phyloP scores from a whole-genome alignment of 2,888 invertebrate genomes.

The Lasioglossum marginatum region DNA sequence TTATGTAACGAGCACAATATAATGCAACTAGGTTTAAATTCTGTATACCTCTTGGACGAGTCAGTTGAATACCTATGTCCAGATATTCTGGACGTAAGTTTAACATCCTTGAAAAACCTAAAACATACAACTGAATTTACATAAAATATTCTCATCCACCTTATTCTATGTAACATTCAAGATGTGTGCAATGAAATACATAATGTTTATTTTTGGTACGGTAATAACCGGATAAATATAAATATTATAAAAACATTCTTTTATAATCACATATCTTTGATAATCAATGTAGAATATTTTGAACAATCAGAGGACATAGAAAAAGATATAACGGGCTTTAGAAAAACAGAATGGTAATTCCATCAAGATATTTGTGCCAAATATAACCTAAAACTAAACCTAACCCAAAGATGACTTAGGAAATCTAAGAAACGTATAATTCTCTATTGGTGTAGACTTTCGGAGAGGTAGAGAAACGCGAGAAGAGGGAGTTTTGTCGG shows the following conservation, averaged over 20 bases:
- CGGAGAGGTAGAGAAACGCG: neutral
- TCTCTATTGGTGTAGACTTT: neutral
- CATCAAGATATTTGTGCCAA: slow-evolving; percentile 9
- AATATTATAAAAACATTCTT: neutral
- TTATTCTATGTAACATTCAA: neutral
- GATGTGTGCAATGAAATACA: neutral
- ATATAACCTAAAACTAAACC: slow-evolving; percentile 31
- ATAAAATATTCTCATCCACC: neutral
- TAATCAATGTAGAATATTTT: slow-evolving; percentile 6
- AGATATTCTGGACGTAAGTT: slow-evolving; percentile 76
- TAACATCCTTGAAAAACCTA: slow-evolving; percentile 78
- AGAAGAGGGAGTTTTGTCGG: neutral
- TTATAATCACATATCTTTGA: too few relatives aligned
- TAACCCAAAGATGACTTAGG: neutral
- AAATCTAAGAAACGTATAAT: neutral
- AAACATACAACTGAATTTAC: slow-evolving; percentile 46
- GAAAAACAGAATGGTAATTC: neutral
- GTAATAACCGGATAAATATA: neutral
- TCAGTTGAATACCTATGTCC: slow-evolving; percentile 78
- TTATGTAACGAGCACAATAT: slow-evolving; percentile 27
- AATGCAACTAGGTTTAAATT: slow-evolving; percentile 32
- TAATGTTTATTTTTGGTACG: slow-evolving; percentile 17
- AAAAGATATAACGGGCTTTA: neutral
- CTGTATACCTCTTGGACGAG: slow-evolving; percentile 76
- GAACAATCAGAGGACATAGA: neutral